These are phyloP conservation scores for Clarias batrachus DNA, from an alignment of 2,113 vertebrate species.

Conservation along the genomic window DNA sequence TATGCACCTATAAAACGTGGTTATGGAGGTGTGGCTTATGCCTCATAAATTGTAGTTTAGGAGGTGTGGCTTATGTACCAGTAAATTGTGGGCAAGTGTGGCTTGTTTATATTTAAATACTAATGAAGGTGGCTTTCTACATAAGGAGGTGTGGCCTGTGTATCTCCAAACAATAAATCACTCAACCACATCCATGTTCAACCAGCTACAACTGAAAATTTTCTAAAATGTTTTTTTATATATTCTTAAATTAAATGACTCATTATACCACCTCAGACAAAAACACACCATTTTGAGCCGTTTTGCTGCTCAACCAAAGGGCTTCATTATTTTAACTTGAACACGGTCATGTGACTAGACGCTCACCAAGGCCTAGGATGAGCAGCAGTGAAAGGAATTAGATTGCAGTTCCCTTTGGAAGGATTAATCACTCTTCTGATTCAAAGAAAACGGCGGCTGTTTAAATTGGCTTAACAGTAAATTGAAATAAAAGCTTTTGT, in stretches of 20 bases:
- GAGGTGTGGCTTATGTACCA: too few species aligned
- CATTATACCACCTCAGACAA: background rate
- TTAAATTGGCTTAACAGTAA: conserved; percentile 10
- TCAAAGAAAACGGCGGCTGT: background rate
- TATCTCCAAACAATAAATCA: background rate
- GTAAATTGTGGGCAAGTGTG: background rate
- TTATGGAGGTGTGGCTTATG: too few species aligned
- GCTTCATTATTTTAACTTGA: background rate
- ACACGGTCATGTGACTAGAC: background rate
- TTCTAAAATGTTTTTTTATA: background rate
- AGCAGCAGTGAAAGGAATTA: conserved; percentile 15
- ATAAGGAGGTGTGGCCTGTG: background rate
- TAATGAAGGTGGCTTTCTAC: background rate
- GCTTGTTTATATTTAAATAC: background rate
- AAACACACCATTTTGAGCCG: background rate
- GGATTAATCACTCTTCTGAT: conserved; percentile 15
- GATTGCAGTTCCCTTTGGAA: conserved; percentile 27
- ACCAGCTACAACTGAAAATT: background rate
- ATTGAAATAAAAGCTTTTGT: background rate
- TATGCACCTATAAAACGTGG: too few species aligned
- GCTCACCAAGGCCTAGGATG: background rate
- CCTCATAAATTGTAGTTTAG: too few species aligned
- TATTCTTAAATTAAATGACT: background rate
- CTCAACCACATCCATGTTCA: background rate
- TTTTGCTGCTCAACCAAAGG: background rate